phyloP scores from a whole-genome alignment of 2,113 vertebrate genomes.

The Engystomops pustulosus region DNA sequence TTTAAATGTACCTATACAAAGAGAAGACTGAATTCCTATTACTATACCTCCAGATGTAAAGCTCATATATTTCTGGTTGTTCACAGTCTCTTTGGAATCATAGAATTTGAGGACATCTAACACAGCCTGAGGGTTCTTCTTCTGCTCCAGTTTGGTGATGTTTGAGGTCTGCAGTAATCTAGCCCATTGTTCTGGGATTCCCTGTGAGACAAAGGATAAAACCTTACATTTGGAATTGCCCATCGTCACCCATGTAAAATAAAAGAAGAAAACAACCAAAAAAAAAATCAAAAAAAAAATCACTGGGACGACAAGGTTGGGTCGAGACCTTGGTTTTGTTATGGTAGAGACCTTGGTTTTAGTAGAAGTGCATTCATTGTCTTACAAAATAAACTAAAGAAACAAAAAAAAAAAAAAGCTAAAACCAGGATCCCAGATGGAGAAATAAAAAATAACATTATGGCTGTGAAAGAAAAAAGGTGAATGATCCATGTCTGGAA shows the following conservation, averaged over 20 bases:
- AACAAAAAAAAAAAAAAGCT: conserved; percentile 69
- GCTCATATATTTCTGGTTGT: conserved; percentile 99
- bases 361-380: conserved; percentile 71
- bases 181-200: conserved; percentile 98
- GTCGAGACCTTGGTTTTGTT: conserved; percentile 68
- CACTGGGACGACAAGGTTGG: conserved; percentile 43
- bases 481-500: conserved; percentile 74
- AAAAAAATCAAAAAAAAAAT: conserved; percentile 16
- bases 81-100: conserved; percentile 98
- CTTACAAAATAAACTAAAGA: too few relatives aligned
- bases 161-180: conserved; percentile 96
- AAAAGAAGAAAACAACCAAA: too few relatives aligned
- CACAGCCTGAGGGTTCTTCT: conserved; percentile 98
- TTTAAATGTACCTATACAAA: neutral
- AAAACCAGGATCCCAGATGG: conserved; percentile 76
- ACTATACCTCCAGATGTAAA: conserved; percentile 96
- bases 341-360: conserved; percentile 65
- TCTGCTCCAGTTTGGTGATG: conserved; percentile 98
- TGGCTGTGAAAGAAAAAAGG: conserved; percentile 72
- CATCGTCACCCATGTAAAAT: too few relatives aligned
- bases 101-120: conserved; percentile 98
- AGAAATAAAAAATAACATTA: conserved; percentile 72
- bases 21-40: neutral
- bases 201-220: conserved; percentile 73
- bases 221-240: neutral